A percentile compares a stretch with the other conserved stretches of the same genome.
phyloP scores from a whole-genome alignment of 2,888 invertebrate species.

The Petrophora chlorosata region DNA sequence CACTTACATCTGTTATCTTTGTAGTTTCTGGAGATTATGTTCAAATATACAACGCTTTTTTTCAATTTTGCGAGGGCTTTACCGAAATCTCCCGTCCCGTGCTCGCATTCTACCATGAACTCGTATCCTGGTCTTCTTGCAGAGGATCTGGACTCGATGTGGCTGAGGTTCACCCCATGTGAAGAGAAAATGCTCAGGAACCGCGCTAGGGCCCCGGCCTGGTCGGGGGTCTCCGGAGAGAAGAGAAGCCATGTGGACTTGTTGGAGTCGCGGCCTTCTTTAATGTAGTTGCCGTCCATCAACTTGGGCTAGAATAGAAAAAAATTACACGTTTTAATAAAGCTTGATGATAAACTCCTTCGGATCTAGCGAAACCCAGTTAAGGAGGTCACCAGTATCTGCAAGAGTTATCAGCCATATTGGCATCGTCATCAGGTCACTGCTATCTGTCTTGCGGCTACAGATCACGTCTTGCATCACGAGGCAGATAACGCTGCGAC shows the following conservation, averaged over 20 bases:
- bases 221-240: constrained; percentile 90
- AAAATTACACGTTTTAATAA: too few relatives aligned
- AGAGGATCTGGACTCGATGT: constrained; percentile 96
- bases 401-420: constrained; percentile 7
- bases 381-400: constrained; percentile 4
- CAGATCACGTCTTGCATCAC: constrained; percentile 25
- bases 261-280: constrained; percentile 89
- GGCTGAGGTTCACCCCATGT: constrained; percentile 91
- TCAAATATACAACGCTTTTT: constrained; percentile 89
- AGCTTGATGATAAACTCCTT: not conserved
- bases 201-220: constrained; percentile 94
- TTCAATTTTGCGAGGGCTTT: constrained; percentile 90
- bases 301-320: constrained; percentile 87
- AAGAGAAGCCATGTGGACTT: constrained; percentile 94
- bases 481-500: not conserved
- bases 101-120: constrained; percentile 97
- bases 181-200: constrained; percentile 95
- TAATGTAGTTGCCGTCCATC: constrained; percentile 92
- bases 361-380: not conserved
- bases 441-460: constrained; percentile 7
- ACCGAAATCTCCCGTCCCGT: constrained; percentile 88
- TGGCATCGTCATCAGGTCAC: constrained; percentile 23
- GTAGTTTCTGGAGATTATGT: constrained; percentile 94
- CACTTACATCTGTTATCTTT: constrained; percentile 89
- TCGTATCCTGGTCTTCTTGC: constrained; percentile 92